Percentiles rank a stretch among this genome's conserved stretches.
phyloP scores from a whole-genome alignment of 2,888 invertebrate species.

The Galerucella pusilla region DNA sequence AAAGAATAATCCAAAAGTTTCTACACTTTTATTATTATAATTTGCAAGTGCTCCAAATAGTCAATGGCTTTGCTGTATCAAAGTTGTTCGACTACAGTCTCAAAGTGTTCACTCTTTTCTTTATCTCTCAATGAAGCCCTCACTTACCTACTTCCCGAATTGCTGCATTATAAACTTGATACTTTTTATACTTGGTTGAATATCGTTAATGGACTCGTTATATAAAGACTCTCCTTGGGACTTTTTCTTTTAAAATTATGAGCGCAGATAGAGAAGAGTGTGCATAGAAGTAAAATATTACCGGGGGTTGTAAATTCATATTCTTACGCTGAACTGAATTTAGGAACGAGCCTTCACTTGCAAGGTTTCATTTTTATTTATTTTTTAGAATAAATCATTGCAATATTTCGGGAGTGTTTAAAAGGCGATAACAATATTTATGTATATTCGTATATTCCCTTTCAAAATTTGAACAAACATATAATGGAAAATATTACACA shows the following conservation, averaged over 20 bases:
- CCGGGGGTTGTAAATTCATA: conserved; percentile 53
- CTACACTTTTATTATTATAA: conserved; percentile 29
- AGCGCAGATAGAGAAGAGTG: conserved; percentile 42
- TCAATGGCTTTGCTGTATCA: conserved; percentile 35
- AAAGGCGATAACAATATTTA: background rate
- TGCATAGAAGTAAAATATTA: conserved; percentile 50
- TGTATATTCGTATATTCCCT: too few relatives aligned
- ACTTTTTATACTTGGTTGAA: conserved; percentile 64
- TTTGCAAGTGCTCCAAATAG: conserved; percentile 36
- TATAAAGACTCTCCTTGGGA: conserved; percentile 48
- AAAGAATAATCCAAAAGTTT: conserved; percentile 12
- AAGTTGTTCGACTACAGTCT: conserved; percentile 53
- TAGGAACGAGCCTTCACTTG: conserved; percentile 35
- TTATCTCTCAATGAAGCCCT: conserved; percentile 62
- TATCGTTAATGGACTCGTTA: conserved; percentile 65
- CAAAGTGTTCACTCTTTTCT: conserved; percentile 58
- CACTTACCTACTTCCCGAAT: conserved; percentile 59
- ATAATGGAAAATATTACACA: too few relatives aligned
- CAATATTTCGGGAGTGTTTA: conserved; percentile 7
- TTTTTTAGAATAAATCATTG: conserved; percentile 26
- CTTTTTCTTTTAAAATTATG: conserved; percentile 41
- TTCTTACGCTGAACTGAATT: conserved; percentile 51
- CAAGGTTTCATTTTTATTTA: conserved; percentile 14
- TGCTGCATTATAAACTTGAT: conserved; percentile 63
- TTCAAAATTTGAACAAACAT: too few relatives aligned